phyloP scores from a whole-genome alignment of 92 coral and sea anemone species.

The Porites divaricata region DNA sequence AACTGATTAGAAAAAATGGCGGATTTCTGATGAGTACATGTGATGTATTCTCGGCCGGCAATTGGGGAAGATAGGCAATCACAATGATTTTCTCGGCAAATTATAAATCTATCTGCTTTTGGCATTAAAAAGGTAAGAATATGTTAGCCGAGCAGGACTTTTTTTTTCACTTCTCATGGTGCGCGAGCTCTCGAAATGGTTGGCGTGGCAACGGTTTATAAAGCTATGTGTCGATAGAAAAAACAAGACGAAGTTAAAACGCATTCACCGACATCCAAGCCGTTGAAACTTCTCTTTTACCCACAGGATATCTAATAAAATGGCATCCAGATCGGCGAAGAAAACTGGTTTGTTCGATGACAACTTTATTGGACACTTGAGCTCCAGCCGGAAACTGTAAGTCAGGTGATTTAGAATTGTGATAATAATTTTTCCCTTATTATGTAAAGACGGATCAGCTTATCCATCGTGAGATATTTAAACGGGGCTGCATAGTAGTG shows the following conservation, averaged over 20 bases:
- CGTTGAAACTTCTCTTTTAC: too few relatives aligned
- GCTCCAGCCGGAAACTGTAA: constrained; percentile 44
- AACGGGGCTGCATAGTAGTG: too few relatives aligned
- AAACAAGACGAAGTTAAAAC: too few relatives aligned
- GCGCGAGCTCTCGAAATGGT: neutral
- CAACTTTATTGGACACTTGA: constrained; percentile 10
- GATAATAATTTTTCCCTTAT: neutral
- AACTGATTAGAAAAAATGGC: constrained; percentile 43
- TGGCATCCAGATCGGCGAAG: constrained; percentile 3
- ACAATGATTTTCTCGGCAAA: neutral
- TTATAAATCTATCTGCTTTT: neutral
- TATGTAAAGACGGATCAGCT: neutral
- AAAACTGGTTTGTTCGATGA: constrained; percentile 25
- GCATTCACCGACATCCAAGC: too few relatives aligned
- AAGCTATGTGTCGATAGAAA: neutral
- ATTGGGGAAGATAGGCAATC: neutral
- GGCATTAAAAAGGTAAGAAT: neutral
- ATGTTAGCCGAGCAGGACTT: neutral
- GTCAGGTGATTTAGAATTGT: neutral
- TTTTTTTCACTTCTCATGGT: too few relatives aligned
- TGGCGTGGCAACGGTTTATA: constrained; percentile 17
- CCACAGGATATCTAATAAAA: neutral
- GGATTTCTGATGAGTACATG: neutral
- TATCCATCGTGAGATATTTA: too few relatives aligned
- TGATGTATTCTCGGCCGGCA: too few relatives aligned